Percentiles rank a stretch among this genome's conserved stretches.
Evolutionary conservation across 35 echinoderm and acorn worm species (phyloP).

Genomic region (Apostichopus californicus): DNA sequence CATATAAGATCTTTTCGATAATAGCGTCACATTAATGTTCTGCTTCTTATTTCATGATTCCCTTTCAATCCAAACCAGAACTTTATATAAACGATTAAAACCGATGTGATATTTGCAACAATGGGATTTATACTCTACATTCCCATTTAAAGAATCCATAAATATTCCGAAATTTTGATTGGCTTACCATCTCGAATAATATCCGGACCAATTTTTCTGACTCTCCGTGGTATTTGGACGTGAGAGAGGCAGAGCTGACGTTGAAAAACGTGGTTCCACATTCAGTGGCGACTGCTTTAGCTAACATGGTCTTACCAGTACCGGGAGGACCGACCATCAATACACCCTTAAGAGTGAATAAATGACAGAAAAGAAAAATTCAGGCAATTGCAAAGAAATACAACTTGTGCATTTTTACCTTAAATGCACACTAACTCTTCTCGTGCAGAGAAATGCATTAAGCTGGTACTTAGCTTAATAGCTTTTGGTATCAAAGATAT

Average conservation of each 20-base stretch:
- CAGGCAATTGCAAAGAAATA: neutral
- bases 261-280: constrained; percentile 93
- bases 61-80: too few relatives aligned
- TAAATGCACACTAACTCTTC: too few relatives aligned
- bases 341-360: constrained; percentile 57
- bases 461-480: too few relatives aligned
- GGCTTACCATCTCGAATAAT: constrained; percentile 87
- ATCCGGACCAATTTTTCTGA: constrained; percentile 84
- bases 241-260: constrained; percentile 81
- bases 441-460: too few relatives aligned
- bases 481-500: too few relatives aligned
- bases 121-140: too few relatives aligned
- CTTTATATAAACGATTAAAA: too few relatives aligned
- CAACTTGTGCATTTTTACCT: too few relatives aligned
- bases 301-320: constrained; percentile 86
- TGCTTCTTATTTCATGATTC: too few relatives aligned
- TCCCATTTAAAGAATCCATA: neutral
- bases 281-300: constrained; percentile 88
- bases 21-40: too few relatives aligned
- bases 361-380: neutral
- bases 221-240: constrained; percentile 88
- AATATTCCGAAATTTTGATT: neutral
- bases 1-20: too few relatives aligned
- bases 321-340: constrained; percentile 90
- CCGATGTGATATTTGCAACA: too few relatives aligned